Base-by-base conservation (phyloP, 2,797 vertebrate species). In the Otus scops region DNA sequence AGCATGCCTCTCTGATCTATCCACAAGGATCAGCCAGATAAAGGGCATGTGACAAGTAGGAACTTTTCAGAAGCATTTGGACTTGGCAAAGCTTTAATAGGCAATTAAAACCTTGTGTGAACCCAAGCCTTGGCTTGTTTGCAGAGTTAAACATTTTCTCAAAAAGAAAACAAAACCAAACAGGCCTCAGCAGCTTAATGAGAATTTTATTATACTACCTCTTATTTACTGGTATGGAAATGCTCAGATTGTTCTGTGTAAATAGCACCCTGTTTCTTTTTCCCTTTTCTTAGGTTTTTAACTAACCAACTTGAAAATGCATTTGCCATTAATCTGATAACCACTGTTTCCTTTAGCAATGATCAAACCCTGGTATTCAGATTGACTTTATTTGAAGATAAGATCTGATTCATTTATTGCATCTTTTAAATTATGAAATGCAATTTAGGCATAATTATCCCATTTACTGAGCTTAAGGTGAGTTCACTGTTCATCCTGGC, bases 351-450 rank as follows among this genome's bases (percentile, higher is more conserved):
- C 76, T 97, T 77, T 67, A 95, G 70, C 70, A 90, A 27, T 73
- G 48, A 78, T 92, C 82, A 92, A 77, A 91, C 63, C 39, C 67
- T 65, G 64, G 61, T 3, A 23, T 63, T 91, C 78, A 96, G 82
- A 79, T 92, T 91, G 80, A 50, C 10, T 28, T 78, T 51, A 87
- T 96, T 96, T 93, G 86, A 89, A 95, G 70, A 93, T 70, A 81
- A 75, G 79, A 59, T 81, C 65, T 82, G 71, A 92, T 84, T 95
- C 19, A 96, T 96, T 95, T 94, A 85, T 96, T 79, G 56, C 53
- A 84, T 57, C 77, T 94, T 94, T 96, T 97, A 95, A 95, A 96
- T 97, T 96, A 97, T 43, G 84, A 95, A 95, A 81, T 70, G 38
- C n/a, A 93, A 79, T 94, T 88, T 80, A 93, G 48, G 43, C 80